These are phyloP conservation scores for Dusona sp. DNA, from an alignment of 2,888 invertebrate species.

Conservation along the genomic window DNA sequence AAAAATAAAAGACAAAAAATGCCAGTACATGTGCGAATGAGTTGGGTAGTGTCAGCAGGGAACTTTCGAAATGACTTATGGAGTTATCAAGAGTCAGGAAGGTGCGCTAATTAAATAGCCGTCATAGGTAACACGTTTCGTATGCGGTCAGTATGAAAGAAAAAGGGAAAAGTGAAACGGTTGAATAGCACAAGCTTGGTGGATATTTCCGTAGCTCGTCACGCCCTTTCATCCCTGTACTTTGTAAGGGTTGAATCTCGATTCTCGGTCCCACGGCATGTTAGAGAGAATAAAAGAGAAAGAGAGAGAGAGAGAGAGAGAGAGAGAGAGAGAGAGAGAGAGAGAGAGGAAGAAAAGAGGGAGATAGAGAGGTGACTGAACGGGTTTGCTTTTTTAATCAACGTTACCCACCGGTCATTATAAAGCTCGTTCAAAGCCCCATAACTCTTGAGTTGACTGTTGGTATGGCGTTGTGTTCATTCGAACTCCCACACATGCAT, in stretches of 20 bases:
- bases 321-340: not conserved
- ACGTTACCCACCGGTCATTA: slow-evolving; percentile 80
- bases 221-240: slow-evolving; percentile 30
- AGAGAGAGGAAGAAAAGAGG: not conserved
- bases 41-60: not conserved
- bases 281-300: not conserved
- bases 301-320: not conserved
- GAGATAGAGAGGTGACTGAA: slow-evolving; percentile 34
- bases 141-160: slow-evolving; percentile 21
- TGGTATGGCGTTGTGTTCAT: slow-evolving; percentile 59
- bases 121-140: slow-evolving; percentile 61
- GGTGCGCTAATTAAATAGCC: slow-evolving; percentile 63
- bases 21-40: not conserved
- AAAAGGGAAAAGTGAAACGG: not conserved
- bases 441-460: slow-evolving; percentile 74
- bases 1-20: slow-evolving; percentile 12
- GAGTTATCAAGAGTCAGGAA: slow-evolving; percentile 53
- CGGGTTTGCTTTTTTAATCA: slow-evolving; percentile 80
- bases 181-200: slow-evolving; percentile 19
- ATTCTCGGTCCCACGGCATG: slow-evolving; percentile 14
- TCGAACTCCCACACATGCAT: slow-evolving; percentile 48
- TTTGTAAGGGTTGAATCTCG: slow-evolving; percentile 38
- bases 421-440: slow-evolving; percentile 80
- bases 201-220: slow-evolving; percentile 41
- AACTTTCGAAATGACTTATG: slow-evolving; percentile 49